Conservation (phyloP, 2,888 invertebrate species). For the Congeria kusceri region DNA sequence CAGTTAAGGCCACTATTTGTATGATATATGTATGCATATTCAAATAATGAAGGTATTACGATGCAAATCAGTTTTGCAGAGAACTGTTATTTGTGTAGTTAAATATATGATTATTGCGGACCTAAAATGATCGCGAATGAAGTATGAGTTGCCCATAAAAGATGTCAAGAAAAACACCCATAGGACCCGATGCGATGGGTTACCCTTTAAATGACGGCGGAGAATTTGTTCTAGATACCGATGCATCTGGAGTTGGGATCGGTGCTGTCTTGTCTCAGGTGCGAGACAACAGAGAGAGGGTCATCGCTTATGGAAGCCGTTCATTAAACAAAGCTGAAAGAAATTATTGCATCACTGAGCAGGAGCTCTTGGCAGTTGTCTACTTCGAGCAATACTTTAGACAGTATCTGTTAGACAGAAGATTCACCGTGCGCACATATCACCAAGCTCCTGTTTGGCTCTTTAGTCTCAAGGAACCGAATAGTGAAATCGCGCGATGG, state of each 20-base stretch:
- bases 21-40: no score
- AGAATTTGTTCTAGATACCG: slow-evolving; percentile 2
- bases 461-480: slow-evolving; percentile 32
- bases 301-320: slow-evolving; percentile 6
- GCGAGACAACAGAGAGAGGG: not conserved
- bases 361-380: slow-evolving; percentile 28
- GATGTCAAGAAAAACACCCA: no score
- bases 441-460: slow-evolving; percentile 6
- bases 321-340: not conserved
- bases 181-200: slow-evolving; percentile 21
- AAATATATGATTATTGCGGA: no score
- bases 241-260: slow-evolving; percentile 14
- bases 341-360: slow-evolving; percentile 8
- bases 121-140: no score
- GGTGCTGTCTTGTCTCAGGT: slow-evolving; percentile 1
- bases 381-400: slow-evolving; percentile 29
- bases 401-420: slow-evolving; percentile 22
- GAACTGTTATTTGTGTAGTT: no score
- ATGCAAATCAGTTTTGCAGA: no score
- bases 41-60: no score
- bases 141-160: no score
- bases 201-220: slow-evolving; percentile 14
- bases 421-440: not conserved
- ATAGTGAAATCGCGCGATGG: slow-evolving; percentile 18
- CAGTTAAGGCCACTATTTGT: no score